Percentiles rank a stretch among this genome's conserved stretches.
Evolutionary conservation across 2,113 vertebrate species (phyloP).

Genomic region (Okapia johnstoni): DNA sequence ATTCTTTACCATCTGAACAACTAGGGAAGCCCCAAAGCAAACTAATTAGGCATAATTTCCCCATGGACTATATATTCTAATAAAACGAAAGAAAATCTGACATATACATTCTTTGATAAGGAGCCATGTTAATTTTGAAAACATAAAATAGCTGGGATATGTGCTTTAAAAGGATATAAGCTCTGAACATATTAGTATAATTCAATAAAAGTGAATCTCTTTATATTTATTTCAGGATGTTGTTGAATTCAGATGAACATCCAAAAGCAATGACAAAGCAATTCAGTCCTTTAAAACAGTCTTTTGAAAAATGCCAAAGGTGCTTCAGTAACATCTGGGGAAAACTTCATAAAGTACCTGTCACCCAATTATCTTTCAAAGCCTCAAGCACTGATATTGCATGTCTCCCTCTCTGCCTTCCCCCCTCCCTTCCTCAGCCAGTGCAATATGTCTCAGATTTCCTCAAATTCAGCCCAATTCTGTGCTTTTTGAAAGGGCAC

Average conservation of each 20-base stretch:
- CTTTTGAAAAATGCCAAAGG: neutral
- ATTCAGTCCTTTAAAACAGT: neutral
- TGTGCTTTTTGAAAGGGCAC: neutral
- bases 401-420: neutral
- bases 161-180: neutral
- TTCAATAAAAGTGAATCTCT: neutral
- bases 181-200: neutral
- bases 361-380: neutral
- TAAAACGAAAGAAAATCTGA: neutral
- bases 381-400: neutral
- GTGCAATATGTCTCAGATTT: neutral
- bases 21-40: neutral
- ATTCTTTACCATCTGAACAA: neutral
- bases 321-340: neutral
- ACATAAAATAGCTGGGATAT: neutral
- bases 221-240: neutral
- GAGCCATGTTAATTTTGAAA: neutral
- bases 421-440: neutral
- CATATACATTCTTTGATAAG: neutral
- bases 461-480: neutral
- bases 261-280: neutral
- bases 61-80: neutral
- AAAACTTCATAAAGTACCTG: neutral
- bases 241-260: neutral
- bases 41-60: neutral